phyloP scores from a whole-genome alignment of 2,113 vertebrate genomes.

The Campylomormyrus numenius region DNA sequence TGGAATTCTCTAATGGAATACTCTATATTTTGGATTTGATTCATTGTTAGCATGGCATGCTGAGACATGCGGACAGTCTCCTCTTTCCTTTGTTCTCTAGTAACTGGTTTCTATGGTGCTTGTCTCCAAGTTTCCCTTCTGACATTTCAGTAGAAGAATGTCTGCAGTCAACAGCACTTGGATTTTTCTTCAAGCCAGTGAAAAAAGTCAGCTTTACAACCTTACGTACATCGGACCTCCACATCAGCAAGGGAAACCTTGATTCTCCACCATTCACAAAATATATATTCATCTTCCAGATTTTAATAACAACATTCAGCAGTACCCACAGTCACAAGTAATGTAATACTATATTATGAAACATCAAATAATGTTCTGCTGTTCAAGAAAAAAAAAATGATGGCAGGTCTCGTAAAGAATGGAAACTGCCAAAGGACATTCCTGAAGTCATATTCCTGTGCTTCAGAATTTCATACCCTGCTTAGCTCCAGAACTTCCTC shows the following conservation, averaged over 20 bases:
- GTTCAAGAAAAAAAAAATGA: neutral
- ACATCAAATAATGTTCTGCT: neutral
- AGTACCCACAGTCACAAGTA: neutral
- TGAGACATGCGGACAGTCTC: neutral
- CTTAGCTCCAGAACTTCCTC: constrained; percentile 48
- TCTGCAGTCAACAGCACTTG: neutral
- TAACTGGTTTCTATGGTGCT: neutral
- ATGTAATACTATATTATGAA: neutral
- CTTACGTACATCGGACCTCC: neutral
- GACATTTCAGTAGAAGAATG: neutral
- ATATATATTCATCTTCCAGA: constrained; percentile 32
- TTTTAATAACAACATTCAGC: neutral
- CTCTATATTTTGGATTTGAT: neutral
- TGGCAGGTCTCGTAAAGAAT: neutral
- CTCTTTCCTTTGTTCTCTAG: neutral
- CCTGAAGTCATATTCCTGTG: constrained; percentile 33
- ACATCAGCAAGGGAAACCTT: constrained; percentile 33
- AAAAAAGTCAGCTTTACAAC: constrained; percentile 3
- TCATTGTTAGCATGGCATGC: neutral
- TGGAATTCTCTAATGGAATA: neutral
- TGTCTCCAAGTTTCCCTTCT: neutral
- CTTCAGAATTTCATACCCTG: constrained; percentile 16
- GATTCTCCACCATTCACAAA: neutral
- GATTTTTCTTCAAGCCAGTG: neutral
- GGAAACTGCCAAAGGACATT: constrained; percentile 46